These are phyloP conservation scores for Aphelenchoides besseyi DNA, from an alignment of 1,140 invertebrate species.

Conservation along the genomic window DNA sequence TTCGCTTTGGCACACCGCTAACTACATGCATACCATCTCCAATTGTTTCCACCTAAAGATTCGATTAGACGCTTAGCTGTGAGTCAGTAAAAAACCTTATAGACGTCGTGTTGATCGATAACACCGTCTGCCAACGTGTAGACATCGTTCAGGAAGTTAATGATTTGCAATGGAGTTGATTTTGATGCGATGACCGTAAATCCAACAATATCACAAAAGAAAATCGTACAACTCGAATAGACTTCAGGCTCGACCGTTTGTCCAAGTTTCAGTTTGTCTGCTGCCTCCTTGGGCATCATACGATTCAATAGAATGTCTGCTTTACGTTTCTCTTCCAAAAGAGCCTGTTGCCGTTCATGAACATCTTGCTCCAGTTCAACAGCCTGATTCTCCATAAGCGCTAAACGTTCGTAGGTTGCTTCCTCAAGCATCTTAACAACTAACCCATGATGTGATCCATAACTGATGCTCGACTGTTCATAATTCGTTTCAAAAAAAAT, in stretches of 20 bases:
- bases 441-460: slow-evolving; percentile 4
- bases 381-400: slow-evolving; percentile 7
- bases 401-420: too few relatives aligned
- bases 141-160: slow-evolving; percentile 21
- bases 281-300: slow-evolving; percentile 16
- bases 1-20: slow-evolving; percentile 1
- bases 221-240: slow-evolving; percentile 15
- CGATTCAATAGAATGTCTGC: slow-evolving; percentile 4
- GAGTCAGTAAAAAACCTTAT: too few relatives aligned
- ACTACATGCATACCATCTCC: slow-evolving; percentile 18
- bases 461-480: not conserved
- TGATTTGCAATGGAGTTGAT: slow-evolving; percentile 15
- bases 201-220: slow-evolving; percentile 79
- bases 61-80: not conserved
- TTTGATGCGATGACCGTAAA: slow-evolving; percentile 72
- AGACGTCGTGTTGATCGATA: slow-evolving; percentile 4
- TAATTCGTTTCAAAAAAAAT: not conserved
- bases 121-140: slow-evolving; percentile 10
- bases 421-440: too few relatives aligned
- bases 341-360: not conserved
- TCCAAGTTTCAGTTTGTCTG: slow-evolving; percentile 11
- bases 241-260: slow-evolving; percentile 11
- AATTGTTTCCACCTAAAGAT: slow-evolving; percentile 21
- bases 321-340: not conserved
- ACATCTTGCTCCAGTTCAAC: slow-evolving; percentile 20